Percentiles rank a stretch among this genome's conserved stretches.
Evolutionary conservation across 1,140 invertebrate species (phyloP).

Genomic region (Cydia fagiglandana): DNA sequence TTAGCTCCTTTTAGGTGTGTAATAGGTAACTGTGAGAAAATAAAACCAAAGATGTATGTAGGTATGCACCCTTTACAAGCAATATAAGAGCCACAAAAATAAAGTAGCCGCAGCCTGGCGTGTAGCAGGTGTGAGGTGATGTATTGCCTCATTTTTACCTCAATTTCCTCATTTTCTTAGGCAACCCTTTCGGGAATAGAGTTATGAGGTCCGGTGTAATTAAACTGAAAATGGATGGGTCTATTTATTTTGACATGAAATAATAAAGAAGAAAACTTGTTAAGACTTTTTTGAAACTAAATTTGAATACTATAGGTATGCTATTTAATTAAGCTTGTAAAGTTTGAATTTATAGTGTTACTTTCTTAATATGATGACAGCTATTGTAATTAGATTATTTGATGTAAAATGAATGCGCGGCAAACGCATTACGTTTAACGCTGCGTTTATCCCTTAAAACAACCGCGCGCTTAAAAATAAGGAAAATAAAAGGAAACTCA

Average conservation of each 20-base stretch:
- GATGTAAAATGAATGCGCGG: too few species aligned
- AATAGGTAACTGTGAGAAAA: too few species aligned
- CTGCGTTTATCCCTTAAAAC: too few species aligned
- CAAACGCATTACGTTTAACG: too few species aligned
- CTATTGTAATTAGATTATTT: too few species aligned
- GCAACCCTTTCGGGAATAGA: background rate
- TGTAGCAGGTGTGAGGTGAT: constrained; percentile 24
- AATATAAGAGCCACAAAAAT: constrained; percentile 9
- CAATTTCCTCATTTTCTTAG: constrained; percentile 13
- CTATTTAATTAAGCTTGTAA: too few species aligned
- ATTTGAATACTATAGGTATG: background rate
- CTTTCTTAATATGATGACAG: too few species aligned
- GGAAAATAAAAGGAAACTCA: background rate
- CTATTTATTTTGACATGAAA: constrained; percentile 7
- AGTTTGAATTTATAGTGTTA: too few species aligned
- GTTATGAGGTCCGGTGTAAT: constrained; percentile 26
- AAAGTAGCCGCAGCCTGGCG: background rate
- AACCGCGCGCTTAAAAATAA: too few species aligned
- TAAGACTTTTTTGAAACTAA: background rate
- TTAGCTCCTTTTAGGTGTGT: too few species aligned
- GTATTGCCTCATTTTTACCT: constrained; percentile 20
- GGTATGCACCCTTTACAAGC: background rate
- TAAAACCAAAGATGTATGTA: too few species aligned
- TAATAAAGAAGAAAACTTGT: background rate
- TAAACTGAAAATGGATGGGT: constrained; percentile 23